Base-by-base conservation (phyloP, 1,140 invertebrate species). In the Bombus confusus region DNA sequence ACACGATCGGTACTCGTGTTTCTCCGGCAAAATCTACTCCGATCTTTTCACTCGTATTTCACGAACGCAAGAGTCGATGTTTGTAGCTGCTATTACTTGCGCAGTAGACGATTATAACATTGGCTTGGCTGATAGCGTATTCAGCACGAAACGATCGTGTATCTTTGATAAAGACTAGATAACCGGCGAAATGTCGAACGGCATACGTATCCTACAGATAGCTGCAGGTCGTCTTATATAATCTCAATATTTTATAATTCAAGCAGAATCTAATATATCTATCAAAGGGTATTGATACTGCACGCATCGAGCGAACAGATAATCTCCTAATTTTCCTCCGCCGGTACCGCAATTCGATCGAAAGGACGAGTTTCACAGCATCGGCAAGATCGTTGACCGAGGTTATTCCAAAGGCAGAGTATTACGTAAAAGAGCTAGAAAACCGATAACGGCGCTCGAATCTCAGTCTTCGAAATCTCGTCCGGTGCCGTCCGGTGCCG, bases 341-440 rank as follows among this genome's bases (percentile, higher is more conserved):
- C 1, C 10, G 41, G 9, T 47, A 47, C 37, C n/a, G 25, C 10
- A 52, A 75, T 10, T 31, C 22, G 31, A 28, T 52, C n/a, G 73
- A 25, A 34, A 31, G 28, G 6, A 10, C 72, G n/a, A 47, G 39
- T 52, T 25, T 43, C 43, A 0, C 34, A 13, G n/a, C 43, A 52
- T 73, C 34, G 15, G 31, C 31, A 47, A 25, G 12, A 52, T 75
- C 43, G 6, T 52, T 52, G 34, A 34, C 31, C 31, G 18, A 31
- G 18, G 28, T 25, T 25, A 37, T 28, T 41, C 28, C 28, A n/a
- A n/a, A 73, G n/a, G 41, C 28, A 31, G 66, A 64, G n/a, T 18
- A 15, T 47, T 82, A 77, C 77, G 37, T 74, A 74, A 81, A 86
- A 39, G 73, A 59, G 68, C 68, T 71, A 52, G 47, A n/a, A 34